These are phyloP conservation scores for Oegoconia quadripuncta DNA, from an alignment of 2,888 invertebrate genomes.

Conservation along the genomic window DNA sequence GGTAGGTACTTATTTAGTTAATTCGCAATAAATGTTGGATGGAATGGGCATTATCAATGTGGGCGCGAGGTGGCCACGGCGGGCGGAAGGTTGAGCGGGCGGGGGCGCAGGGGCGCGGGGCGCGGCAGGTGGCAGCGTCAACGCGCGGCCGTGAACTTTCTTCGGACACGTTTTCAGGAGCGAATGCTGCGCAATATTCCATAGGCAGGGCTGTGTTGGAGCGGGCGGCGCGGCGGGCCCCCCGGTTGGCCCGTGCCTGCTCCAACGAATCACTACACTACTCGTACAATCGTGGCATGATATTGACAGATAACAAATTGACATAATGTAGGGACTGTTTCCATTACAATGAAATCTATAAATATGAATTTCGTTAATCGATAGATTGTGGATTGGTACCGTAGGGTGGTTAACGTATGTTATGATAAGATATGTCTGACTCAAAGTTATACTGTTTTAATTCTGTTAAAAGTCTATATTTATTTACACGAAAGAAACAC, in stretches of 20 bases:
- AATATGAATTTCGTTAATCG: too few relatives aligned
- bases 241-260: constrained; percentile 18
- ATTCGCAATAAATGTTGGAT: constrained; percentile 20
- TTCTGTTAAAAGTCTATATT: too few relatives aligned
- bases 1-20: constrained; percentile 25
- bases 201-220: constrained; percentile 48
- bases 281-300: too few relatives aligned
- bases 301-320: not conserved
- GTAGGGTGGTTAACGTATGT: too few relatives aligned
- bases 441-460: too few relatives aligned
- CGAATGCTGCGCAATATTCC: constrained; percentile 72
- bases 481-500: too few relatives aligned
- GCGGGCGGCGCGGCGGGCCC: constrained; percentile 31
- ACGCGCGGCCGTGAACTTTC: constrained; percentile 80
- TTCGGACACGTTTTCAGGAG: constrained; percentile 78
- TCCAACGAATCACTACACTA: constrained; percentile 16
- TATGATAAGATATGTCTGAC: too few relatives aligned
- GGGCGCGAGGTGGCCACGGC: constrained; percentile 42
- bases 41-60: constrained; percentile 23
- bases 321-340: not conserved
- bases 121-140: constrained; percentile 67
- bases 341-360: too few relatives aligned
- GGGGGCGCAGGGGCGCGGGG: constrained; percentile 36
- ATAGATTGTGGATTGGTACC: too few relatives aligned
- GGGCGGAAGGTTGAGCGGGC: constrained; percentile 22